phyloP scores from a whole-genome alignment of 2,888 invertebrate species.

The Perizoma affinitatum region DNA sequence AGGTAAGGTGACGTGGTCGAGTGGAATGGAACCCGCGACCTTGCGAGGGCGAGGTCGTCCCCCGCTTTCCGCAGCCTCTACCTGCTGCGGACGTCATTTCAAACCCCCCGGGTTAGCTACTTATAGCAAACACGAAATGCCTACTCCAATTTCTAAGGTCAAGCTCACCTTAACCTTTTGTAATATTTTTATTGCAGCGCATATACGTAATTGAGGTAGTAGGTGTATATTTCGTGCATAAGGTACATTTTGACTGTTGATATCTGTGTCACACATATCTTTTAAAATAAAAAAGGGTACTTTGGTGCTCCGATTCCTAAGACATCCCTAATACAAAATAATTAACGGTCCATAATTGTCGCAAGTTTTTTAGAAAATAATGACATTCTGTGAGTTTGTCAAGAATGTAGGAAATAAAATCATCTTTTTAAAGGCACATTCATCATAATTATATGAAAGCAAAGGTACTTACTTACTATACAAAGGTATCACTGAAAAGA shows the following conservation, averaged over 20 bases:
- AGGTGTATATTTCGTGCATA: neutral
- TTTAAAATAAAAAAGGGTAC: too few relatives aligned
- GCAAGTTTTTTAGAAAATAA: too few relatives aligned
- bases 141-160: constrained; percentile 38
- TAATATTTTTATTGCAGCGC: constrained; percentile 16
- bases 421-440: too few relatives aligned
- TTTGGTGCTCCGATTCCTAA: too few relatives aligned
- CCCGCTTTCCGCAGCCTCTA: constrained; percentile 52
- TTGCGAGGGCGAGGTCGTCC: constrained; percentile 76
- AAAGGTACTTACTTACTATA: neutral
- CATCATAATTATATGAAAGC: too few relatives aligned
- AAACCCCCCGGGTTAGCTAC: constrained; percentile 43
- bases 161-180: constrained; percentile 30
- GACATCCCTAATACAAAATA: too few relatives aligned
- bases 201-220: neutral
- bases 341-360: too few relatives aligned
- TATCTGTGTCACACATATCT: too few relatives aligned
- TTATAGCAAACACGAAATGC: constrained; percentile 39
- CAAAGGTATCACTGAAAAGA: neutral
- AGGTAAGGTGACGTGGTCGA: constrained; percentile 58
- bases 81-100: constrained; percentile 71
- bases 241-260: neutral
- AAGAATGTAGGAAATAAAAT: too few relatives aligned
- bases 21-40: constrained; percentile 75
- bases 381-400: too few relatives aligned